Percentiles rank a stretch among this genome's conserved stretches.
Conservation (phyloP, 30 jellyfish, hydroid and myxozoan genomes). For the Cassiopea andromeda region DNA sequence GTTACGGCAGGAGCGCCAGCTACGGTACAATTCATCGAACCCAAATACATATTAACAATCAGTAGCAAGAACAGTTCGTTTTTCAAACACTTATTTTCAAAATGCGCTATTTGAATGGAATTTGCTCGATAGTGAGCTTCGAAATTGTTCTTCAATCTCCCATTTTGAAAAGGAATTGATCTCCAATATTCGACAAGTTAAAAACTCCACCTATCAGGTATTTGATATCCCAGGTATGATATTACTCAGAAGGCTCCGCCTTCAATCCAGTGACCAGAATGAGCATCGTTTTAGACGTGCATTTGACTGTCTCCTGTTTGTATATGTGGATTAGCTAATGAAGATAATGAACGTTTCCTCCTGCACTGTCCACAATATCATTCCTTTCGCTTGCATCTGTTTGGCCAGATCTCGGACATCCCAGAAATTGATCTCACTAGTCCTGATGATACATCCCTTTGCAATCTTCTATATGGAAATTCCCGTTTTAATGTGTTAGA, state of each 20-base stretch:
- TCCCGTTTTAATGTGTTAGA: constrained; percentile 10
- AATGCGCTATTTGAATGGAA: too few relatives aligned
- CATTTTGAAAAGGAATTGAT: too few relatives aligned
- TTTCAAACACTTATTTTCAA: too few relatives aligned
- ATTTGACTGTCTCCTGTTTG: background rate
- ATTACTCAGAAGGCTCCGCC: background rate
- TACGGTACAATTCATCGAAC: too few relatives aligned
- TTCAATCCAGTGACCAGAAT: background rate
- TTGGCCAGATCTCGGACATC: constrained; percentile 28
- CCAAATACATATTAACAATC: too few relatives aligned
- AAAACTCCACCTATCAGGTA: too few relatives aligned
- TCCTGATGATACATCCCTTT: constrained; percentile 7
- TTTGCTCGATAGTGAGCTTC: too few relatives aligned
- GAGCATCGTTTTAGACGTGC: background rate
- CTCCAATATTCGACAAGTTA: too few relatives aligned
- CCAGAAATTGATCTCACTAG: constrained; percentile 32
- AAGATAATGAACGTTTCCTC: background rate
- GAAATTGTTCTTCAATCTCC: too few relatives aligned
- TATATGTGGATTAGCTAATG: constrained; percentile 23
- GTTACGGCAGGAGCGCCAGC: too few relatives aligned
- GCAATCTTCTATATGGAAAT: constrained; percentile 30
- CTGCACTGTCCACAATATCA: constrained; percentile 41
- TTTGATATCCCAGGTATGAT: too few relatives aligned
- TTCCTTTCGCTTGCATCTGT: constrained; percentile 12
- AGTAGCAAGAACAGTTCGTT: too few relatives aligned